Evolutionary conservation across 1,140 invertebrate genomes (phyloP), one percentile per base, ranked within the genome.

Genomic region (Drosophila kepulauana): DNA sequence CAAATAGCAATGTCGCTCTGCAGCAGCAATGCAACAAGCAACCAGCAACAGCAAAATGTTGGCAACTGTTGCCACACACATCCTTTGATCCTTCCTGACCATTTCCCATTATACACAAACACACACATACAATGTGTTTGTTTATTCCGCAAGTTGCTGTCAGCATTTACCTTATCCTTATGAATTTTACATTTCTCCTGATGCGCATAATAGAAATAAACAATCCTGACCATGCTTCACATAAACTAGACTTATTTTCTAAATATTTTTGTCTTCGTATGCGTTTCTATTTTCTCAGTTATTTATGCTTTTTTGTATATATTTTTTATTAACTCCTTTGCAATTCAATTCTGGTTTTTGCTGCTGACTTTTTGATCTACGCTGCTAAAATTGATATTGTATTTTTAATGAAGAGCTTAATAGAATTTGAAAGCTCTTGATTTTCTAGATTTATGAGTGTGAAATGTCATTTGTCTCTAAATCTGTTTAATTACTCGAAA

Each of bases 61-160:
- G 33, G 61, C 52, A 70, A 63, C 72, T 68, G 66, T 65, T 56
- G 35, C 57, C 74, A 81, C 58, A 68, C 74, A 81, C 58, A 68
- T 58, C 51, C 66, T 33, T 41, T 64, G 43, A 70, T 52, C 43
- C 43, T 11, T 62, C 25, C 45, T 33, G 49, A 68, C 78, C 81
- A 73, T 64, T 72, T 65, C 75, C 52, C 15, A 56, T 56, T 56
- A 56, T 59, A 54, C 49, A 25, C 20, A 25, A 25, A 25, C 20
- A 25, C 20, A 25, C 20, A 25, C 20, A 20, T 20, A 20, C 20
- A 49, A 75, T 77, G 49, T 49, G 56, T 72, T 72, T 86, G 84
- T 72, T 69, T 68, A 46, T 81, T 75, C 78, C 64, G 57, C 51
- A 54, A 65, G 62, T 52, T 67, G 58, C 46, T 68, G 28, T 51